Evolutionary conservation across 2,888 invertebrate species (phyloP).

Genomic region (Aphodius granarius): DNA sequence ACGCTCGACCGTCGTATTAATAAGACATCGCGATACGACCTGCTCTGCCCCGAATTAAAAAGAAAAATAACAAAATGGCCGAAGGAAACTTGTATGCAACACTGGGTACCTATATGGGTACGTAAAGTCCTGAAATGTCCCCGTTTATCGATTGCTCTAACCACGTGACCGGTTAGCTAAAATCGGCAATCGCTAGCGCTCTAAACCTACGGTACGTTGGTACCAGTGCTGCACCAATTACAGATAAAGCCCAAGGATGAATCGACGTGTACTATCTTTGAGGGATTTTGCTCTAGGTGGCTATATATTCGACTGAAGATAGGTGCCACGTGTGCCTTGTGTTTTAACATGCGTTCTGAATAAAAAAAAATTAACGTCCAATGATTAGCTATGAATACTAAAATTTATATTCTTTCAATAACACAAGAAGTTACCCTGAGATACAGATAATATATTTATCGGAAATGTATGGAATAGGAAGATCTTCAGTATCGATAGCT

Average conservation of each 20-base stretch:
- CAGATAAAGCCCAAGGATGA: slow-evolving; percentile 9
- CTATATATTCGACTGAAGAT: slow-evolving; percentile 4
- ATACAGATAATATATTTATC: too few species aligned
- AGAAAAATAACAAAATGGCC: background rate
- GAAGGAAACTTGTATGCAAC: background rate
- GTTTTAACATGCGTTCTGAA: too few species aligned
- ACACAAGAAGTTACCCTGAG: too few species aligned
- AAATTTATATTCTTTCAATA: too few species aligned
- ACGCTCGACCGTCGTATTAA: slow-evolving; percentile 20
- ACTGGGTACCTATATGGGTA: too few species aligned
- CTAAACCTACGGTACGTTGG: background rate
- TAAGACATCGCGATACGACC: background rate
- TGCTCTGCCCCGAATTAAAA: background rate
- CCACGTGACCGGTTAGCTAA: slow-evolving; percentile 6
- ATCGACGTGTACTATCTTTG: background rate
- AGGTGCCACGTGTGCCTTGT: background rate
- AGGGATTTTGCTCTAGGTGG: slow-evolving; percentile 9
- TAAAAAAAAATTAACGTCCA: too few species aligned
- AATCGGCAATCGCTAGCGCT: background rate
- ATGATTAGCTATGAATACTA: too few species aligned
- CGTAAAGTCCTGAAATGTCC: background rate
- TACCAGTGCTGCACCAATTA: slow-evolving; percentile 5
- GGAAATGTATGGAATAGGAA: too few species aligned
- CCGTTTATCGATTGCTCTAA: slow-evolving; percentile 1
- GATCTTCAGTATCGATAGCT: too few species aligned